Percentiles rank a stretch among this genome's conserved stretches.
Evolutionary conservation across 1,140 invertebrate species (phyloP).

Genomic region (Zaprionus nigranus): DNA sequence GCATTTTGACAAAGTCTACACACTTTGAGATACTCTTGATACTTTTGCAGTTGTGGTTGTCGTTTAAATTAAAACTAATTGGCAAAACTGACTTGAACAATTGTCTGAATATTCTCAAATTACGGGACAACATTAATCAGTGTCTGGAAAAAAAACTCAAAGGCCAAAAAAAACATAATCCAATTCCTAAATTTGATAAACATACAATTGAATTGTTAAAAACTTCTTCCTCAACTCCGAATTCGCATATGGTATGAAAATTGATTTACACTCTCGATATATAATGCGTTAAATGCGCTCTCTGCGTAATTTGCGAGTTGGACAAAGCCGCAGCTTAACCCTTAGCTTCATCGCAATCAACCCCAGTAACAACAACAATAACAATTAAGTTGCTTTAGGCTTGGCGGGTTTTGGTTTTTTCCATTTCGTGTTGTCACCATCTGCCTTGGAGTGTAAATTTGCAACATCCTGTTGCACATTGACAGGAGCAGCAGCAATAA

Average conservation of each 20-base stretch:
- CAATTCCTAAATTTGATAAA: background rate
- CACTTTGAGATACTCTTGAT: background rate
- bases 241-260: constrained; percentile 58
- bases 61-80: constrained; percentile 39
- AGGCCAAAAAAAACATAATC: background rate
- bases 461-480: constrained; percentile 71
- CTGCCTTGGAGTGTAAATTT: constrained; percentile 54
- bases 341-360: constrained; percentile 26
- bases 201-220: constrained; percentile 26
- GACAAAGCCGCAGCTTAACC: constrained; percentile 47
- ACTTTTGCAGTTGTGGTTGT: background rate
- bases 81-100: constrained; percentile 3
- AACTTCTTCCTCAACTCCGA: constrained; percentile 11
- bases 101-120: constrained; percentile 17
- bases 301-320: constrained; percentile 37
- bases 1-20: constrained; percentile 19
- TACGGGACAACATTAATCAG: constrained; percentile 15
- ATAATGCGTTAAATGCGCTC: constrained; percentile 58
- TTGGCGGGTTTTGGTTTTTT: constrained; percentile 28
- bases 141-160: background rate
- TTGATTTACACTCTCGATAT: constrained; percentile 48
- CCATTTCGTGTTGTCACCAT: constrained; percentile 33
- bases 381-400: background rate
- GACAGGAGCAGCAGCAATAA: background rate
- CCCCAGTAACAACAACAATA: constrained; percentile 9